Evolutionary conservation across 2,797 vertebrate species (phyloP), one percentile per base, ranked within the genome.

Genomic region (Falco naumanni): DNA sequence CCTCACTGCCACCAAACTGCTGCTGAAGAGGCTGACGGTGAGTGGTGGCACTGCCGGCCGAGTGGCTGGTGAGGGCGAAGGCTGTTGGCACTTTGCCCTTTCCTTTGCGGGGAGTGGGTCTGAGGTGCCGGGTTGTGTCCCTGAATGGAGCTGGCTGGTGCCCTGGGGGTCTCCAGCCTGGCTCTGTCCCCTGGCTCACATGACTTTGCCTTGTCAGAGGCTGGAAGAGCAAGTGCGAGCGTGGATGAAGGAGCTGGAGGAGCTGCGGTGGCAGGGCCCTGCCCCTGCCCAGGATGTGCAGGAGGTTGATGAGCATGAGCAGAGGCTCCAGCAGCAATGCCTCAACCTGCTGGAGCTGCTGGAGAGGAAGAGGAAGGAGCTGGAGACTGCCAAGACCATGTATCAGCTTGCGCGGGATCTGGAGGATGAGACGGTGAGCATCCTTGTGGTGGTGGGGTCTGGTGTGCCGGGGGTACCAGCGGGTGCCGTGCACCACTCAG

Each of bases 21-120:
- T 99, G 96, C 98, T 99, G 54, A 99, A 99, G 97, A 99, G 99
- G 93, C 98, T 99, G 95, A 99, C 98, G 99, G 99, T 99, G 96
- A 22, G 96, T 87, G 64, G 37, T 16, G 68, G n/a, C 13, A 1
- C 63, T 4, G 18, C 51, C 31, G 4, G 31, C 1, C 4, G 5
- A 39, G 51, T 13, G 3, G 50, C 37, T 59, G n/a, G 11, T 15
- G 7, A 11, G 57, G 95, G 3, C 2, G 26, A 13, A 41, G 39
- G 39, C 71, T 37, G 37, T 6, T 61, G 53, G 33, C 29, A 21
- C 6, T 5, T 81, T 51, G 3, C 2, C 28, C 48, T 10, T 19
- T 34, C 16, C 43, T 34, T 92, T 33, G 53, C 25, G 70, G 16
- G 10, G 3, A 5, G 66, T 29, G 37, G 25, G 3, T 37, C 26